Evolutionary conservation across 1,140 invertebrate species (phyloP), one percentile per base, ranked within the genome.

Genomic region (Agrypnia vestita): DNA sequence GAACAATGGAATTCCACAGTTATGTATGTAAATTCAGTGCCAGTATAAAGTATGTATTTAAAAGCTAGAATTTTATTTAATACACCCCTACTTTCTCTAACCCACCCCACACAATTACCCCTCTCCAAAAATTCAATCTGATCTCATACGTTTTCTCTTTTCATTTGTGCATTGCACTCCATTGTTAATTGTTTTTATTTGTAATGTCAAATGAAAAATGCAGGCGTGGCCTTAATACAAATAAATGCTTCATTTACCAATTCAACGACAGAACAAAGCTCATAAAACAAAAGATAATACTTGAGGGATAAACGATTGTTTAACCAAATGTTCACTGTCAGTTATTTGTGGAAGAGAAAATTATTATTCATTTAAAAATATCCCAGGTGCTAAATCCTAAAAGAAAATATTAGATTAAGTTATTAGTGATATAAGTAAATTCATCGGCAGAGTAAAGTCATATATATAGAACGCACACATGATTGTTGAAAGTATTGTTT

Each of bases 161-260:
- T 59, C 55, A 15, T 21, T 59, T 17, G 17, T 59, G 13, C 55
- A 13, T 25, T 64, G 25, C 61, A 43, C 19, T n/a, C 61, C 13
- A 35, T 64, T 64, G 61, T 64, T 44, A 59, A 19, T 64, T 12
- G 35, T 25, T 64, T 64, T 43, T 43, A 64, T 64, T 64, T n/a
- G 35, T 61, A 8, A 6, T 43, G 25, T 25, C 10, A 64, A 64
- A 9, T 25, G 35, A 64, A 35, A 25, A 64, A n/a, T 12, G 10
- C n/a, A 25, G 61, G 61, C 61, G 61, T 19, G 35, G 19, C 61
- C 15, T 17, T 56, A 10, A 21, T 10, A 59, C 55, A 59, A 59
- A 21, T 59, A 59, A 59, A 56, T 17, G 15, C 17, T 59, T 17
- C 15, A 11, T 59, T 59, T 59, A 59, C 17, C 21, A 19, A 59